Conservation (phyloP, 2,113 vertebrate genomes). For the Campylomormyrus numenius region DNA sequence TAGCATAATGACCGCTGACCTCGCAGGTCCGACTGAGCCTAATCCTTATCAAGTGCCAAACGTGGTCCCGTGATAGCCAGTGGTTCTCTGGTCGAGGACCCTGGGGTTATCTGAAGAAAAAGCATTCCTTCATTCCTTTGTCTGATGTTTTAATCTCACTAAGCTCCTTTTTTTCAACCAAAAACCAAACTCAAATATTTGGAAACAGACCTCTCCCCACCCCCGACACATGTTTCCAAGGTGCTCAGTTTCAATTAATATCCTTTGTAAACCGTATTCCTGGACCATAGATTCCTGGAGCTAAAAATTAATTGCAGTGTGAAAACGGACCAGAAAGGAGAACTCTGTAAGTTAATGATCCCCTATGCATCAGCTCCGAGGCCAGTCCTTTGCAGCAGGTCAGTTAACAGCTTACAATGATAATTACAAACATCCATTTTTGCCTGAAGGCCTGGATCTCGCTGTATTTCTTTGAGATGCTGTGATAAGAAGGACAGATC, state of each 20-base stretch:
- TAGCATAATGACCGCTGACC: slow-evolving; percentile 6
- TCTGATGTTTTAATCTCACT: not conserved
- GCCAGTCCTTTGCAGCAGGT: not conserved
- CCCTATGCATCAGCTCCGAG: not conserved
- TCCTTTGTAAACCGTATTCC: no score
- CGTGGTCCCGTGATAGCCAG: not conserved
- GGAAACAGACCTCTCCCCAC: not conserved
- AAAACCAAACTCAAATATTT: not conserved
- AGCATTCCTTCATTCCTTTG: slow-evolving; percentile 21
- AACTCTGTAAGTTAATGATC: not conserved
- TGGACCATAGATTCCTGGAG: not conserved
- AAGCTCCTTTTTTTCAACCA: not conserved
- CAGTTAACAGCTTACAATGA: not conserved
- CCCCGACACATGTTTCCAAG: not conserved
- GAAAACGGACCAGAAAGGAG: not conserved
- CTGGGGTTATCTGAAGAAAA: slow-evolving; percentile 2
- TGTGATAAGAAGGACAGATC: not conserved
- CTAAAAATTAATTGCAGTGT: not conserved
- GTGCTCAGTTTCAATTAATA: not conserved
- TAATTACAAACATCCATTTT: not conserved
- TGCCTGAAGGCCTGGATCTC: not conserved
- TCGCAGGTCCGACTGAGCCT: not conserved
- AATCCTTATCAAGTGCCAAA: slow-evolving; percentile 11
- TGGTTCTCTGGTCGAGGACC: not conserved
- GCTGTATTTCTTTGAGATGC: not conserved